Percentiles rank a stretch among this genome's conserved stretches.
These are phyloP conservation scores for Phataginus tricuspis DNA, from an alignment of 2,797 vertebrate genomes.

Conservation along the genomic window DNA sequence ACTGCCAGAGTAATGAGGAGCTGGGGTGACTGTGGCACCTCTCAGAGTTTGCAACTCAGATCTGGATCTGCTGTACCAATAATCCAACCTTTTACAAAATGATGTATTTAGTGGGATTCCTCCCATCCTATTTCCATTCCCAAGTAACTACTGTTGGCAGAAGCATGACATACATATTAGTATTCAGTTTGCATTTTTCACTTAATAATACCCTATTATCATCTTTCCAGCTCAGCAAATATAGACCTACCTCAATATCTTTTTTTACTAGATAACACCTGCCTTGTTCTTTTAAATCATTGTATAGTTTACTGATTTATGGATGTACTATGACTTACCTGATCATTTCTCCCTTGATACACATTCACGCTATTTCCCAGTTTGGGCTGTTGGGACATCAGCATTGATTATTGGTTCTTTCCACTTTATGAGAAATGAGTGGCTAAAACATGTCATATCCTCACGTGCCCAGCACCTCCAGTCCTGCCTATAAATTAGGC, in stretches of 20 bases:
- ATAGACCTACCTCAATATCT: not conserved
- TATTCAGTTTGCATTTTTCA: not conserved
- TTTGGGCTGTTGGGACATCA: not conserved
- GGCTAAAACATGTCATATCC: not conserved
- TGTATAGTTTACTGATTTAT: not conserved
- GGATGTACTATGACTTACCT: not conserved
- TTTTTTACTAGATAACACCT: not conserved
- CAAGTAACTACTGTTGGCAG: not conserved
- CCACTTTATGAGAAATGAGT: not conserved
- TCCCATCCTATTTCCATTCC: not conserved
- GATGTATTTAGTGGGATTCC: not conserved
- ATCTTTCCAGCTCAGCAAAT: not conserved
- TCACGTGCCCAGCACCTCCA: not conserved
- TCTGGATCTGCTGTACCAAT: not conserved
- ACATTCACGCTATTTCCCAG: not conserved
- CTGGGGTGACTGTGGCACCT: not conserved
- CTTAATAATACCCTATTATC: not conserved
- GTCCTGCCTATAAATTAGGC: not conserved
- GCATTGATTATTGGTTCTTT: not conserved
- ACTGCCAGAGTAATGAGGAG: not conserved
- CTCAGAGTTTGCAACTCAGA: not conserved
- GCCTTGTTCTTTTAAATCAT: not conserved
- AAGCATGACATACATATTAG: not conserved
- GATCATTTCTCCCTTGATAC: not conserved
- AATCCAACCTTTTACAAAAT: not conserved